These are phyloP conservation scores for Kryphioiulus occultus DNA, from an alignment of 2,888 invertebrate genomes.

Conservation along the genomic window DNA sequence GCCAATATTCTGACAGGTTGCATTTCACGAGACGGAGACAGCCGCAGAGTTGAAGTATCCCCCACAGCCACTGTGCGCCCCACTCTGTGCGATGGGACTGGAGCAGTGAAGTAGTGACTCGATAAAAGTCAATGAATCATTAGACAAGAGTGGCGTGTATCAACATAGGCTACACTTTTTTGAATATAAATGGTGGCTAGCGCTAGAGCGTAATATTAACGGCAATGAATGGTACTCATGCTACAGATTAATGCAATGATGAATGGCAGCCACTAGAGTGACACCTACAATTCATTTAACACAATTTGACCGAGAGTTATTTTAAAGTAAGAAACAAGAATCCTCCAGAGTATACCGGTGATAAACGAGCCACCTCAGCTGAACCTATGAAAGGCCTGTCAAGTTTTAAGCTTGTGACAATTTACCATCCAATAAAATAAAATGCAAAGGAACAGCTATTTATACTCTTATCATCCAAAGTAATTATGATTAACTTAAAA, in stretches of 20 bases:
- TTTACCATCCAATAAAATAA: background rate
- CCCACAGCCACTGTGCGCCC: background rate
- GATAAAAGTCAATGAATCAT: conserved; percentile 46
- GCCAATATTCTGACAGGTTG: conserved; percentile 45
- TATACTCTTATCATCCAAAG: background rate
- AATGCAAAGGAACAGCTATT: background rate
- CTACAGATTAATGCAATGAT: conserved; percentile 43
- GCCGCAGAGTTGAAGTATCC: background rate
- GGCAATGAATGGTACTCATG: conserved; percentile 36
- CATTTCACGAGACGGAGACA: conserved; percentile 29
- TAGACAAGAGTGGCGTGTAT: conserved; percentile 12
- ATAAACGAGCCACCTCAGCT: conserved; percentile 36
- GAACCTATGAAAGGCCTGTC: conserved; percentile 11
- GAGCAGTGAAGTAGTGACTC: background rate
- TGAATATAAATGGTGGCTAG: conserved; percentile 37
- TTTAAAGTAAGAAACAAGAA: conserved; percentile 46
- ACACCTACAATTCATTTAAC: conserved; percentile 48
- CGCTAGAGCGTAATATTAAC: conserved; percentile 42
- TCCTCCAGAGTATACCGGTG: conserved; percentile 43
- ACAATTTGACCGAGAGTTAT: conserved; percentile 50
- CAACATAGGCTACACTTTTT: conserved; percentile 29
- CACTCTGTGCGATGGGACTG: background rate
- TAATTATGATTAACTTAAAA: background rate
- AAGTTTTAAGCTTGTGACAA: conserved; percentile 12
- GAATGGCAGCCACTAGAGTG: conserved; percentile 42